A percentile compares a stretch with the other conserved stretches of the same genome.
These are phyloP conservation scores for Pygoscelis adeliae DNA, from an alignment of 2,113 vertebrate species.

Conservation along the genomic window DNA sequence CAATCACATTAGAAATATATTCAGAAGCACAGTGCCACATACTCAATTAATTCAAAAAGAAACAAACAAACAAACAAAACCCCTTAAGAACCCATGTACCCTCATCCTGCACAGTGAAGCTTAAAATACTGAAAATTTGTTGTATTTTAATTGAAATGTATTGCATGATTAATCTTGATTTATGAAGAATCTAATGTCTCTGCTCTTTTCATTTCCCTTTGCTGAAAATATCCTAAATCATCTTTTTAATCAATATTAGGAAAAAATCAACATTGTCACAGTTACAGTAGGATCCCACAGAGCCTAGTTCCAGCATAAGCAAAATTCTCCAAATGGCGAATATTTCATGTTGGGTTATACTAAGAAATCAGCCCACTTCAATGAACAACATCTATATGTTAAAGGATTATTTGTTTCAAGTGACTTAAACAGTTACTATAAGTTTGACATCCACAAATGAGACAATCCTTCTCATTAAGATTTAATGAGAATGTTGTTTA, in stretches of 20 bases:
- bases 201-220: conserved; percentile 12
- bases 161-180: conserved; percentile 32
- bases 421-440: not conserved
- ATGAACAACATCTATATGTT: not conserved
- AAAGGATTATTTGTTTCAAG: not conserved
- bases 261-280: not conserved
- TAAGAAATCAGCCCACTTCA: not conserved
- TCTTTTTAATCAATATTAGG: conserved; percentile 5
- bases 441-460: not conserved
- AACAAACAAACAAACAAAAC: not conserved
- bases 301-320: not conserved
- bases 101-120: not conserved
- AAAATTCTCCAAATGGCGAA: not conserved
- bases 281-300: not conserved
- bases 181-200: not conserved
- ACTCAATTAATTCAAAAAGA: not conserved
- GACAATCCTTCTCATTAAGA: not conserved
- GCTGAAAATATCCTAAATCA: conserved; percentile 6
- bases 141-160: not conserved
- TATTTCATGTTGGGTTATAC: not conserved
- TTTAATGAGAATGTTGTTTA: not conserved
- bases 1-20: not conserved
- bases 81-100: not conserved
- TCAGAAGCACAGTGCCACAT: not conserved
- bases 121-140: not conserved